phyloP scores from a whole-genome alignment of 2,113 vertebrate genomes.

The Hemiprocne comata region DNA sequence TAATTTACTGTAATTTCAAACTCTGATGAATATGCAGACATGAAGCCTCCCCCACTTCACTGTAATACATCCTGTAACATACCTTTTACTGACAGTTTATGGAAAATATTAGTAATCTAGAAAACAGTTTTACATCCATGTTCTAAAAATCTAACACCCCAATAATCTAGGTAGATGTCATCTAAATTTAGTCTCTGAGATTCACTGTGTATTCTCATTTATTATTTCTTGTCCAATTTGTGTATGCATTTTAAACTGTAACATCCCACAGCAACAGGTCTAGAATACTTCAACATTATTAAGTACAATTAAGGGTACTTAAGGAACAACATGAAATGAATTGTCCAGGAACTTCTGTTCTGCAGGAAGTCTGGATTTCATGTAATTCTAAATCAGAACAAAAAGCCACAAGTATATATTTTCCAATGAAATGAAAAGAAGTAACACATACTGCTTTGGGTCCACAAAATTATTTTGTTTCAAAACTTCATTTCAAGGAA shows the following conservation, averaged over 20 bases:
- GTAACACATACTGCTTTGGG: background rate
- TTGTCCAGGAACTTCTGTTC: background rate
- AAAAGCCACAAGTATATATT: background rate
- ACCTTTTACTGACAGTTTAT: background rate
- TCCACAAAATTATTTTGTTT: background rate
- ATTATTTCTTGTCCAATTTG: background rate
- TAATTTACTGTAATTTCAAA: constrained; percentile 22
- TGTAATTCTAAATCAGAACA: background rate
- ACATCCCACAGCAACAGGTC: background rate
- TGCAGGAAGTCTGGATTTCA: background rate
- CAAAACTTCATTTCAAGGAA: background rate
- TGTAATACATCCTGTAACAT: background rate
- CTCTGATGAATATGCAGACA: background rate
- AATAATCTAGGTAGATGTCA: background rate
- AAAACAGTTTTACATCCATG: background rate
- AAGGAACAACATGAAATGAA: background rate
- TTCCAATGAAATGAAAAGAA: background rate
- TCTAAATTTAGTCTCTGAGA: background rate
- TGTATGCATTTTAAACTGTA: background rate
- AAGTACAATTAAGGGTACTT: background rate
- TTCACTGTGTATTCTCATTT: background rate
- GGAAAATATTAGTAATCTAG: background rate
- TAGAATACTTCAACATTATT: background rate
- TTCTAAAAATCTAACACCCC: background rate
- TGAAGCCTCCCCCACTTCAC: background rate